Percentiles rank a stretch among this genome's conserved stretches.
Conservation (phyloP, 2,888 invertebrate genomes). For the Strigamia transsilvanica region DNA sequence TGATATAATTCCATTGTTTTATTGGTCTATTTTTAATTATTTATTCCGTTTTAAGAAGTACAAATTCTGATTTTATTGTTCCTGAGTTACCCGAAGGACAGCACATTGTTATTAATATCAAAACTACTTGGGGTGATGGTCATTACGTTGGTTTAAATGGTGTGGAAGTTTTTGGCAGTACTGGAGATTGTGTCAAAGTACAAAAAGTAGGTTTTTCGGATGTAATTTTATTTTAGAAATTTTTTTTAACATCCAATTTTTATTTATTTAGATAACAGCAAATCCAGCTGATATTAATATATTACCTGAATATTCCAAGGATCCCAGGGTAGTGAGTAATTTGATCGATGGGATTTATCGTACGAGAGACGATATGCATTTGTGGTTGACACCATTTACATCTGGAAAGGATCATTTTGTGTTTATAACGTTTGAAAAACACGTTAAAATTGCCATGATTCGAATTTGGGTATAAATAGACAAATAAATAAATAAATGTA, state of each 20-base stretch:
- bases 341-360: conserved; percentile 76
- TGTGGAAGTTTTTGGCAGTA: conserved; percentile 75
- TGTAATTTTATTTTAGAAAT: not conserved
- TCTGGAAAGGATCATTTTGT: conserved; percentile 71
- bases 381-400: conserved; percentile 77
- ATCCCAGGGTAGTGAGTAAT: conserved; percentile 72
- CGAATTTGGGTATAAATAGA: conserved; percentile 72
- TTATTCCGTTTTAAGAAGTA: conserved; percentile 34
- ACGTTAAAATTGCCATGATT: conserved; percentile 71
- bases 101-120: conserved; percentile 73
- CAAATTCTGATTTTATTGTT: conserved; percentile 70
- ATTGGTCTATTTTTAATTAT: not conserved
- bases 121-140: conserved; percentile 81
- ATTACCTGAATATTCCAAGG: conserved; percentile 73
- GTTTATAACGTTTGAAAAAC: conserved; percentile 69
- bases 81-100: conserved; percentile 79
- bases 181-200: conserved; percentile 71
- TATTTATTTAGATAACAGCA: conserved; percentile 67
- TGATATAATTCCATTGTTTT: not conserved
- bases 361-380: conserved; percentile 79
- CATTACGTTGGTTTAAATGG: conserved; percentile 82
- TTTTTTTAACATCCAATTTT: not conserved
- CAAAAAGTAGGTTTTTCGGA: conserved; percentile 69
- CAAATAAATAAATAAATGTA: not conserved
- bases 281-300: conserved; percentile 72